Evolutionary conservation across 2,888 invertebrate genomes (phyloP).

Genomic region (Cataglyphis albicans): DNA sequence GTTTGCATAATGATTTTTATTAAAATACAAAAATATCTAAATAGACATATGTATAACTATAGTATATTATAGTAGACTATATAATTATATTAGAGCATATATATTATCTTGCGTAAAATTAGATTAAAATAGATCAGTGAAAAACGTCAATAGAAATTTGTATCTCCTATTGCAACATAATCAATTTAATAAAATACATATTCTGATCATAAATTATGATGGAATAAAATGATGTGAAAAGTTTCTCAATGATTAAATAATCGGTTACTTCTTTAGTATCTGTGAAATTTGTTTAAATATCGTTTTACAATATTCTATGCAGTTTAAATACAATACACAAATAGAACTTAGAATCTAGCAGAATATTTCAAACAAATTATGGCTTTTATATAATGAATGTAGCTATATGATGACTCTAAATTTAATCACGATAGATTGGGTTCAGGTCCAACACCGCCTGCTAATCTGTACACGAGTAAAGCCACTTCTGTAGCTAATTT

Average conservation of each 20-base stretch:
- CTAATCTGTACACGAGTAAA: constrained; percentile 91
- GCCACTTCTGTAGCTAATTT: constrained; percentile 92
- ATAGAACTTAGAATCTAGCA: background rate
- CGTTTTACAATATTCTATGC: background rate
- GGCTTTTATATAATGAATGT: background rate
- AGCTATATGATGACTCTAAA: background rate
- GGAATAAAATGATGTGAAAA: background rate
- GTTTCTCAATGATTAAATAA: background rate
- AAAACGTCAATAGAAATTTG: background rate
- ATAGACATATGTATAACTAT: constrained; percentile 3
- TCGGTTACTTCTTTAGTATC: background rate
- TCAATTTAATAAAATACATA: background rate
- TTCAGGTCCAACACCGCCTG: constrained; percentile 92
- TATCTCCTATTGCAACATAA: background rate
- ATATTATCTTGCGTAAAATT: background rate
- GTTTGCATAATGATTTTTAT: constrained; percentile 7
- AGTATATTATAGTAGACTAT: background rate
- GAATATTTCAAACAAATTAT: background rate
- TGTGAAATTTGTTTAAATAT: background rate
- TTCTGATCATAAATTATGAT: background rate
- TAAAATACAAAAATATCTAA: constrained; percentile 29
- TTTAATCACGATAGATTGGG: constrained; percentile 85
- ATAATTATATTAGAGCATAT: background rate
- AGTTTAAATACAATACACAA: background rate
- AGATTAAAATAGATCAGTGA: background rate